Percentiles rank a stretch among this genome's conserved stretches.
Conservation (phyloP, 2,113 vertebrate species). For the Neoarius graeffei region DNA sequence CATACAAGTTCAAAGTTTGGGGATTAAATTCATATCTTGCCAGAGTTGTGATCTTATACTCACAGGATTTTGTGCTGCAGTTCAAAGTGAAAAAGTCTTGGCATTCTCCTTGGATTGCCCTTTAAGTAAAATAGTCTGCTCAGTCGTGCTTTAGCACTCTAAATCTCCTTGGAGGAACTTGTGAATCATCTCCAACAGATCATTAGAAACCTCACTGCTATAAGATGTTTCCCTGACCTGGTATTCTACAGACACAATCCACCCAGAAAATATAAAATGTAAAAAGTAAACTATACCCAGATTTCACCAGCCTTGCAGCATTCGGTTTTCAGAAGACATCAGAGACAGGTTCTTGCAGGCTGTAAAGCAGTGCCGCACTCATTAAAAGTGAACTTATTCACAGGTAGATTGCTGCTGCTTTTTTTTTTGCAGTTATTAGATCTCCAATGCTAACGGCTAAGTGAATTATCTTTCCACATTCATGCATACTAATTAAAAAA, state of each 20-base stretch:
- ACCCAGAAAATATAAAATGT: not conserved
- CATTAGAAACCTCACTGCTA: not conserved
- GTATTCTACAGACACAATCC: not conserved
- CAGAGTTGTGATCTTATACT: not conserved
- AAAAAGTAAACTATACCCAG: not conserved
- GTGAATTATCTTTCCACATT: not conserved
- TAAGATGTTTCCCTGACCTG: not conserved
- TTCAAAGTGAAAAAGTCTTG: constrained; percentile 5
- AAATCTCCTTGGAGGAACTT: not conserved
- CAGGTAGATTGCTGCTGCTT: not conserved
- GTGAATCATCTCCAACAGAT: not conserved
- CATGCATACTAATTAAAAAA: not conserved
- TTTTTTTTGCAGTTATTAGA: not conserved
- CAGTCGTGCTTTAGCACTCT: not conserved
- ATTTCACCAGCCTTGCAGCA: constrained; percentile 28
- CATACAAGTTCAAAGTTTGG: not conserved
- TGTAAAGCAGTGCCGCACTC: not conserved
- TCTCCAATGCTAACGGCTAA: not conserved
- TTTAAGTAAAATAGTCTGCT: constrained; percentile 12
- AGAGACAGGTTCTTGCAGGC: not conserved
- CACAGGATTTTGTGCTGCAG: not conserved
- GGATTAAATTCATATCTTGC: not conserved
- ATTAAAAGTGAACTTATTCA: constrained; percentile 3
- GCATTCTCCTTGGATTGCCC: not conserved
- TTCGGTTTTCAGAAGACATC: not conserved